These are phyloP conservation scores for Chaetodon trifasciatus DNA, from an alignment of 2,797 vertebrate genomes.

Conservation along the genomic window DNA sequence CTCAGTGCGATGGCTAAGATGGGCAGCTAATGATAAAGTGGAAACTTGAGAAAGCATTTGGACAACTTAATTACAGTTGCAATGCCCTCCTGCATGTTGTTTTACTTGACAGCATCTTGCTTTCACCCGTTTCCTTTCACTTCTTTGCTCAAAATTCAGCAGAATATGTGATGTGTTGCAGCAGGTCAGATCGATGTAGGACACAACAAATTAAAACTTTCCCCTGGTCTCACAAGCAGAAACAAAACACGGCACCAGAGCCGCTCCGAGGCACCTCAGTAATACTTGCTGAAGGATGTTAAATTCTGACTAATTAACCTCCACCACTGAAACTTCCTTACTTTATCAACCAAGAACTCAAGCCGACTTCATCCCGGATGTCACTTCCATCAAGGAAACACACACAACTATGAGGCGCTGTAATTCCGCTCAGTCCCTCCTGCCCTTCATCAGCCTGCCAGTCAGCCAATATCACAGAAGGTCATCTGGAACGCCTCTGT, in stretches of 20 bases:
- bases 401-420: conserved; percentile 27
- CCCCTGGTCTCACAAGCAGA: too few relatives aligned
- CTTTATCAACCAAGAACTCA: background rate
- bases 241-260: background rate
- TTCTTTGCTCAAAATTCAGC: background rate
- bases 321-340: conserved; percentile 3
- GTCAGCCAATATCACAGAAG: conserved; percentile 52
- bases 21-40: background rate
- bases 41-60: background rate
- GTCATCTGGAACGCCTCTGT: conserved; percentile 52
- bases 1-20: background rate
- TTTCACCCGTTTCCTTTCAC: background rate
- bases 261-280: background rate
- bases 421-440: conserved; percentile 37
- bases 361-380: background rate
- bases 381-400: background rate
- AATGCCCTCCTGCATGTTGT: background rate
- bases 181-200: background rate
- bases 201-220: too few relatives aligned
- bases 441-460: conserved; percentile 55
- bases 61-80: background rate
- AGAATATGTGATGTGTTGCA: background rate
- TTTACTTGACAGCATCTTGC: background rate
- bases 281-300: conserved; percentile 2
- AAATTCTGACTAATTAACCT: conserved; percentile 26